These are phyloP conservation scores for Coptodon bakossiorum DNA, from an alignment of 2,113 vertebrate genomes.

Conservation along the genomic window DNA sequence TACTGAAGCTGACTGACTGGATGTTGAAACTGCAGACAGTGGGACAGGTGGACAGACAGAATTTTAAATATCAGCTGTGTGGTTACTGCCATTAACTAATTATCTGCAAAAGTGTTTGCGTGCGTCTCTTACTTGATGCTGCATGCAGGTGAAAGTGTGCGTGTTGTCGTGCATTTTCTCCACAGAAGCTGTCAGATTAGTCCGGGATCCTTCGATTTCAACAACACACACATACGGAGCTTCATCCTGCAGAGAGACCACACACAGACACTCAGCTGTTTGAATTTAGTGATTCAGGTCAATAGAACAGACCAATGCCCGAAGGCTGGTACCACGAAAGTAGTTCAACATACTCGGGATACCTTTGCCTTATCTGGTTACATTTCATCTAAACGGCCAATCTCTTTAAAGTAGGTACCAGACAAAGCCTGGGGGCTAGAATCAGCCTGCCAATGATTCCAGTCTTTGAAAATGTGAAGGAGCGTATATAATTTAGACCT, in stretches of 20 bases:
- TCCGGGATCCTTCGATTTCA: conserved; percentile 53
- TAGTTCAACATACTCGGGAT: neutral
- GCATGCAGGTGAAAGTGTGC: conserved; percentile 68
- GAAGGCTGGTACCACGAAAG: neutral
- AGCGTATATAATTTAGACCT: neutral
- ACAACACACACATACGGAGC: conserved; percentile 69
- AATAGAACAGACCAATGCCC: neutral
- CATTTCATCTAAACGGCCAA: neutral
- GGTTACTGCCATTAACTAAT: neutral
- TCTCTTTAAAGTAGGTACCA: neutral
- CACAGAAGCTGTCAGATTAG: conserved; percentile 56
- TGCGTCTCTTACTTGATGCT: conserved; percentile 46
- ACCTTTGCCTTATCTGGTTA: neutral
- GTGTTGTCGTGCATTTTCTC: conserved; percentile 32
- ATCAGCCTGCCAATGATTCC: neutral
- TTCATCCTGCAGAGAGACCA: conserved; percentile 42
- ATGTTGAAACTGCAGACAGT: conserved; percentile 55
- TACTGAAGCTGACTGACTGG: conserved; percentile 61
- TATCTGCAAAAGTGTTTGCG: neutral
- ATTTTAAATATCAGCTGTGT: neutral
- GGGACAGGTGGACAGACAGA: neutral
- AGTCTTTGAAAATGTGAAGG: neutral
- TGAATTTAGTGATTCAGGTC: neutral
- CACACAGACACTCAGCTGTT: neutral
- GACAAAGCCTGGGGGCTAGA: neutral